Conservation (phyloP, 2,113 vertebrate genomes). For the Urocitellus parryii region DNA sequence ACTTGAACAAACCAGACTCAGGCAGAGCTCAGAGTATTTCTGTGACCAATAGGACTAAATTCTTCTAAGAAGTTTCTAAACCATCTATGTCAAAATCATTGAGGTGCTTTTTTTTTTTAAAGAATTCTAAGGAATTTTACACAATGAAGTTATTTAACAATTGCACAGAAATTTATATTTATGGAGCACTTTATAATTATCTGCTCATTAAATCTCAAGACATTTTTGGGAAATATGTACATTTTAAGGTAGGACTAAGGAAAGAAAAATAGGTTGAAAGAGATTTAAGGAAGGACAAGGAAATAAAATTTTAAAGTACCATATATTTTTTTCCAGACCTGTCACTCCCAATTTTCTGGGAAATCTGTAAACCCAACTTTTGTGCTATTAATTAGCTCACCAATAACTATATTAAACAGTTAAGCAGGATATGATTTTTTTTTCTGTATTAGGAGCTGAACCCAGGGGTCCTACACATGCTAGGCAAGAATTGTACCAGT, state of each 20-base stretch:
- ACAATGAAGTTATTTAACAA: slow-evolving; percentile 7
- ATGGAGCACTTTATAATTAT: neutral
- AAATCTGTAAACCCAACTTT: too few species aligned
- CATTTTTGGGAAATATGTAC: slow-evolving; percentile 42
- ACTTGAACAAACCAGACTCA: slow-evolving; percentile 22
- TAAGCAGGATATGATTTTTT: too few species aligned
- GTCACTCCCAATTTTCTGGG: too few species aligned
- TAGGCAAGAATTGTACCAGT: too few species aligned
- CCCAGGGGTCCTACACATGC: too few species aligned
- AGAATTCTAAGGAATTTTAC: neutral
- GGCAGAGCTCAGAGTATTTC: neutral
- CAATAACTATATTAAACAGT: too few species aligned
- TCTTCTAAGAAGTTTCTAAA: neutral
- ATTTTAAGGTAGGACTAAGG: neutral
- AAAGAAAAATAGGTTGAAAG: too few species aligned
- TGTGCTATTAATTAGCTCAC: too few species aligned
- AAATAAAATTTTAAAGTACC: too few species aligned
- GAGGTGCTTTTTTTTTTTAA: neutral
- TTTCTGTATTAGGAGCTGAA: too few species aligned
- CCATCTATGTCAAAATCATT: neutral
- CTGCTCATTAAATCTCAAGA: slow-evolving; percentile 36
- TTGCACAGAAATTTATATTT: neutral
- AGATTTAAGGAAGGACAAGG: too few species aligned
- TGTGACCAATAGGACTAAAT: neutral
- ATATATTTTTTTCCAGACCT: too few species aligned